A percentile compares a stretch with the other conserved stretches of the same genome.
These are phyloP conservation scores for Ptychodera flava DNA, from an alignment of 35 echinoderm and acorn worm genomes.

Conservation along the genomic window DNA sequence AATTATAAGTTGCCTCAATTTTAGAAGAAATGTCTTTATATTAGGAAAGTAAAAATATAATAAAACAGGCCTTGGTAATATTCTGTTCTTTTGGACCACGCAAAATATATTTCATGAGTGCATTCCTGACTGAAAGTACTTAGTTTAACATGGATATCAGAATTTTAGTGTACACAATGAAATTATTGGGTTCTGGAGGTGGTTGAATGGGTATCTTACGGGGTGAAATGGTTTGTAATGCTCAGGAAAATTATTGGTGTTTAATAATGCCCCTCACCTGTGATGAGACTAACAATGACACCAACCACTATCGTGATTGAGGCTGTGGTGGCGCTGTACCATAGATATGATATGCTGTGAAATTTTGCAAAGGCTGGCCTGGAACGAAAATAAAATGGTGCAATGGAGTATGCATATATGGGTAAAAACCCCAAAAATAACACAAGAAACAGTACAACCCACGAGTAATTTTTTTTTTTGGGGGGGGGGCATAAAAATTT, in stretches of 20 bases:
- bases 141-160: not conserved
- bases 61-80: too few relatives aligned
- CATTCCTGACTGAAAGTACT: not conserved
- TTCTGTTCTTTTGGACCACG: too few relatives aligned
- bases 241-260: too few relatives aligned
- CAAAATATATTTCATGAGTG: not conserved
- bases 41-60: too few relatives aligned
- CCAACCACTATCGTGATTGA: constrained; percentile 37
- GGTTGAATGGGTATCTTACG: not conserved
- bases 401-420: too few relatives aligned
- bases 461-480: too few relatives aligned
- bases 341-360: constrained; percentile 66
- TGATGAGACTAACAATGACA: constrained; percentile 60
- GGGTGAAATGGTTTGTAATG: too few relatives aligned
- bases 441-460: too few relatives aligned
- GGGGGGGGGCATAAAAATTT: too few relatives aligned
- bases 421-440: too few relatives aligned
- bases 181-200: not conserved
- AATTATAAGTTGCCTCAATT: too few relatives aligned
- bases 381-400: constrained; percentile 16
- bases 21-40: too few relatives aligned
- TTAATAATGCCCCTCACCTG: constrained; percentile 33
- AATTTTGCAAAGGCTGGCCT: constrained; percentile 59
- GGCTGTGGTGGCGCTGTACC: constrained; percentile 76
- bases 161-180: not conserved